Percentiles rank a stretch among this genome's conserved stretches.
Conservation (phyloP, 2,113 vertebrate species). For the Atlantisia rogersi region DNA sequence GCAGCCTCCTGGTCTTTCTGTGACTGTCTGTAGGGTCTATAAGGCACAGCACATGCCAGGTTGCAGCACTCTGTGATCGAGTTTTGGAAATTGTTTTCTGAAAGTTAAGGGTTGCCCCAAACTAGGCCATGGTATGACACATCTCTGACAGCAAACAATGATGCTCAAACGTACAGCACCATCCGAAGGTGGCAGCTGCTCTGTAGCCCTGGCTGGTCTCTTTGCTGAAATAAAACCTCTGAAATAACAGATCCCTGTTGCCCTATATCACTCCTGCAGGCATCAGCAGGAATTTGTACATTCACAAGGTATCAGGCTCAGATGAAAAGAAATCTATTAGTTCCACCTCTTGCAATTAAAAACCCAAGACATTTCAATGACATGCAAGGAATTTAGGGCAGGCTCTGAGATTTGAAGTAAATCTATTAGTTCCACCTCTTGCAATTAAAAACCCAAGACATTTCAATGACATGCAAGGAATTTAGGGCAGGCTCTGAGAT, state of each 20-base stretch:
- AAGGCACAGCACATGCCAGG: not conserved
- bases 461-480: not conserved
- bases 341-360: not conserved
- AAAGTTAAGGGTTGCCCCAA: not conserved
- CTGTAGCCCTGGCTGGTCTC: not conserved
- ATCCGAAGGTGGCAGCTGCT: not conserved
- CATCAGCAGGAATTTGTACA: not conserved
- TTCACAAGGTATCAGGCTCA: not conserved
- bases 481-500: not conserved
- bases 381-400: not conserved
- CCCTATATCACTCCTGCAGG: constrained; percentile 2
- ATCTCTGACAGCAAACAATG: not conserved
- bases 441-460: constrained; percentile 13
- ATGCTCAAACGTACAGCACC: not conserved
- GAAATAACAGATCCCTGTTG: not conserved
- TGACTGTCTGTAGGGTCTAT: not conserved
- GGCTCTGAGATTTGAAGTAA: not conserved
- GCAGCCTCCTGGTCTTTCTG: not conserved
- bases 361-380: not conserved
- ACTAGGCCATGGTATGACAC: not conserved
- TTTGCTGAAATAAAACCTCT: constrained; percentile 11
- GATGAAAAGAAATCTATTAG: constrained; percentile 22
- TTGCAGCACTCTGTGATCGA: not conserved
- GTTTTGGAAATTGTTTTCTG: not conserved
- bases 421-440: not conserved